Percentiles rank a stretch among this genome's conserved stretches.
These are phyloP conservation scores for Kryptopterus vitreolus DNA, from an alignment of 2,797 vertebrate genomes.

Conservation along the genomic window DNA sequence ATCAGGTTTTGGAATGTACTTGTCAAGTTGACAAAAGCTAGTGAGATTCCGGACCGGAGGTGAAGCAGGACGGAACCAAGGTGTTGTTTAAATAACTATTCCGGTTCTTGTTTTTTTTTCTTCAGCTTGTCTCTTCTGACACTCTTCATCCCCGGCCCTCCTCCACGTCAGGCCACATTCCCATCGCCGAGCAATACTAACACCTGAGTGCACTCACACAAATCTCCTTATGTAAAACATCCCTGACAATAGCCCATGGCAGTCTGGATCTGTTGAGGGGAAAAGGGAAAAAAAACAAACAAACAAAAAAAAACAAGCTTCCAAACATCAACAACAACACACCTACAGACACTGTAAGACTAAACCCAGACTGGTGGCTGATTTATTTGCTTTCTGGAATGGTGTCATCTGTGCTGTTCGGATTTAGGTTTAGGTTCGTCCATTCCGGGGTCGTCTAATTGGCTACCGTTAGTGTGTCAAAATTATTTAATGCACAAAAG, in stretches of 20 bases:
- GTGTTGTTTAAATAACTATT: slow-evolving; percentile 28
- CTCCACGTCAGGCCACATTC: slow-evolving; percentile 37
- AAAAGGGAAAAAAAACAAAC: slow-evolving; percentile 15
- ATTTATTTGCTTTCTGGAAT: not conserved
- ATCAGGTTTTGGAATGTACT: slow-evolving; percentile 20
- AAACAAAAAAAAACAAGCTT: slow-evolving; percentile 17
- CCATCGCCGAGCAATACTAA: slow-evolving; percentile 28
- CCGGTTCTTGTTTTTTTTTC: slow-evolving; percentile 17
- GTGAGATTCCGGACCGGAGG: not conserved
- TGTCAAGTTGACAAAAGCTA: slow-evolving; percentile 13
- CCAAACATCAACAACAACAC: not conserved
- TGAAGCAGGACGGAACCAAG: not conserved
- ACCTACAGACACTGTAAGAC: not conserved
- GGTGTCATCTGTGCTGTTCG: not conserved
- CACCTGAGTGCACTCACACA: slow-evolving; percentile 29
- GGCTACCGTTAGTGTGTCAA: not conserved
- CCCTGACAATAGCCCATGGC: slow-evolving; percentile 43
- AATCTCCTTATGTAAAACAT: slow-evolving; percentile 39
- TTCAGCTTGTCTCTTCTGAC: slow-evolving; percentile 24
- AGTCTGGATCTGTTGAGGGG: slow-evolving; percentile 22
- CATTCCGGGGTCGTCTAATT: not conserved
- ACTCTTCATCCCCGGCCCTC: slow-evolving; percentile 31
- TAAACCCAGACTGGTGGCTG: slow-evolving; percentile 5
- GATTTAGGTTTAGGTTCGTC: slow-evolving; percentile 6
- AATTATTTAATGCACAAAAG: slow-evolving; percentile 14